A percentile compares a stretch with the other conserved stretches of the same genome.
Conservation (phyloP, 2,888 invertebrate genomes). For the Lamellibrachia columna region DNA sequence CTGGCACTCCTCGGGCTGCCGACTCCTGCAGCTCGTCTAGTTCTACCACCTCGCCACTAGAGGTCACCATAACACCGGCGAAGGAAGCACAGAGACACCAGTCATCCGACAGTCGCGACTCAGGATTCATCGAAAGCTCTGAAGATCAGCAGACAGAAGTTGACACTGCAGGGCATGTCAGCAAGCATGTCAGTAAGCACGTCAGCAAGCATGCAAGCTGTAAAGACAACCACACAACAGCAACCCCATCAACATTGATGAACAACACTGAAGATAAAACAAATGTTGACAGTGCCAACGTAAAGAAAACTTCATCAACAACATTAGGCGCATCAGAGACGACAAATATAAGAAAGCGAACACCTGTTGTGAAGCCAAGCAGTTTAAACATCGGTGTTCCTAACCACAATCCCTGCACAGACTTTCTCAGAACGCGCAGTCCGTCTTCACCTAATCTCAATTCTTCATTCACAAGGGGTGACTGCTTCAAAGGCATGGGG, state of each 20-base stretch:
- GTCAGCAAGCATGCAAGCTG: background rate
- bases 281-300: background rate
- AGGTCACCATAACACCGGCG: background rate
- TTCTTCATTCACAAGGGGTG: background rate
- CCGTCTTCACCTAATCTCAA: constrained; percentile 16
- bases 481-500: constrained; percentile 2
- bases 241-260: background rate
- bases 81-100: constrained; percentile 22
- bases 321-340: background rate
- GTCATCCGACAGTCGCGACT: constrained; percentile 31
- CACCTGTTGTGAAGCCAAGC: background rate
- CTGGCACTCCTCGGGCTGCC: background rate
- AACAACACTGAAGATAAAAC: background rate
- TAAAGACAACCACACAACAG: background rate
- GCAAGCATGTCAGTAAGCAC: background rate
- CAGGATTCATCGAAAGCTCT: constrained; percentile 30
- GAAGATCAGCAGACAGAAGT: background rate
- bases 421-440: background rate
- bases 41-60: constrained; percentile 22
- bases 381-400: constrained; percentile 4
- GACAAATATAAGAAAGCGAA: background rate
- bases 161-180: background rate
- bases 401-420: background rate
- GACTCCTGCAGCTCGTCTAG: background rate
- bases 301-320: background rate